These are phyloP conservation scores for Zapus hudsonius DNA, from an alignment of 2,113 vertebrate genomes.

Conservation along the genomic window DNA sequence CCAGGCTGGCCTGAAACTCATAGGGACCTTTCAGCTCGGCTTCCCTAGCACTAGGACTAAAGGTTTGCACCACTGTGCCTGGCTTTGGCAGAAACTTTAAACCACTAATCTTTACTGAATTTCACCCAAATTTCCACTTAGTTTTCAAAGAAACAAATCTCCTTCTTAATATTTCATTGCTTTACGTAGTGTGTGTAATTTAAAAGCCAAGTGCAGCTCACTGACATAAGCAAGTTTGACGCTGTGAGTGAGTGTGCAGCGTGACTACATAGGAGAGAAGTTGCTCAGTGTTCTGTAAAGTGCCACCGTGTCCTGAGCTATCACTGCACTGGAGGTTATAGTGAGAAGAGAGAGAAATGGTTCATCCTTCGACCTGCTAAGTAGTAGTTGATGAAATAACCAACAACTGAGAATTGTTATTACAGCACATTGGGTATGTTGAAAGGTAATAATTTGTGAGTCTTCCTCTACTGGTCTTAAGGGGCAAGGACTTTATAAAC, in stretches of 20 bases:
- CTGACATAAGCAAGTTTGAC: background rate
- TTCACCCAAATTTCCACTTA: background rate
- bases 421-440: background rate
- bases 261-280: background rate
- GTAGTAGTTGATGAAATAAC: background rate
- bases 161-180: background rate
- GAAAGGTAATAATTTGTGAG: background rate
- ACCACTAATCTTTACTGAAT: background rate
- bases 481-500: background rate
- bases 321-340: background rate
- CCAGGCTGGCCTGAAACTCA: too few species aligned
- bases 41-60: too few species aligned
- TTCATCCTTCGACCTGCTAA: background rate
- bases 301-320: background rate
- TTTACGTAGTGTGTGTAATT: slow-evolving; percentile 6
- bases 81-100: background rate
- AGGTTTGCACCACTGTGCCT: too few species aligned
- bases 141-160: slow-evolving; percentile 1
- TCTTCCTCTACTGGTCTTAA: background rate
- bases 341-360: background rate
- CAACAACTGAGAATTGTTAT: background rate
- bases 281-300: background rate
- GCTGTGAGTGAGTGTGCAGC: background rate
- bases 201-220: background rate
- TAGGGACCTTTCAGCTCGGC: too few species aligned